Base-by-base conservation (phyloP, 2,113 vertebrate species). In the Boulengeromyrus knoepffleri region DNA sequence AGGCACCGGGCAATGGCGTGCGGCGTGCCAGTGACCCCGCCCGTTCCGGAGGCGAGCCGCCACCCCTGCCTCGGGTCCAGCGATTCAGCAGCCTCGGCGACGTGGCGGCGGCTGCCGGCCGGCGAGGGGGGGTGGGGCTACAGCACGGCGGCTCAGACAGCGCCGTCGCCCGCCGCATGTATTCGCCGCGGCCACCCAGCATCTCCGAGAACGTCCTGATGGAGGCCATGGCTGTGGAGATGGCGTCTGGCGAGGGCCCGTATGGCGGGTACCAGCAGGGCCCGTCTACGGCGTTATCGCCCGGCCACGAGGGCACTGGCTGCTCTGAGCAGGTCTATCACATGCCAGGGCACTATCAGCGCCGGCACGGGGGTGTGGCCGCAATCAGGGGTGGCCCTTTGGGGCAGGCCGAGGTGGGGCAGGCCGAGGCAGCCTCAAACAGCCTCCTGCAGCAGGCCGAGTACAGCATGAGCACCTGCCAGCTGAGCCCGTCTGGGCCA, bases 11-110 rank as follows among this genome's bases (percentile, higher is more conserved):
- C 1, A 96, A 92, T 93, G 96, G 17, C 89, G 94, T 0, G 85
- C 95, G 99, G 2, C 95, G 98, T 66, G 98, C 98, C 27, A 99
- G 98, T 6, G 98, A 99, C 90, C 99, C 99, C 0, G 96, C 97
- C 24, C 94, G 96, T 70, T 93, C 95, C 0, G 93, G 2, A 0
- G 94, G 93, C 45, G 96, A 97, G 80, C 92, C 94, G 3, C 97
- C 95, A 1, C 92, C 94, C 4, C 93, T 94, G 21, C 95, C 97
- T 58, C 97, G 95, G 91, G 96, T 97, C 85, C 97, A 97, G 42
- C 95, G 98, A 45, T 99, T 98, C 88, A 98, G 97, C 94, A 99
- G 98, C 89, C 88, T 97, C 56, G 97, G 96, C 7, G 98, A 97
- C 6, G 95, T 93, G 0, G 90, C 96, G 0, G 93, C 97, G 4